A percentile compares a stretch with the other conserved stretches of the same genome.
phyloP scores from a whole-genome alignment of 2,888 invertebrate species.

The Andrena camellia region DNA sequence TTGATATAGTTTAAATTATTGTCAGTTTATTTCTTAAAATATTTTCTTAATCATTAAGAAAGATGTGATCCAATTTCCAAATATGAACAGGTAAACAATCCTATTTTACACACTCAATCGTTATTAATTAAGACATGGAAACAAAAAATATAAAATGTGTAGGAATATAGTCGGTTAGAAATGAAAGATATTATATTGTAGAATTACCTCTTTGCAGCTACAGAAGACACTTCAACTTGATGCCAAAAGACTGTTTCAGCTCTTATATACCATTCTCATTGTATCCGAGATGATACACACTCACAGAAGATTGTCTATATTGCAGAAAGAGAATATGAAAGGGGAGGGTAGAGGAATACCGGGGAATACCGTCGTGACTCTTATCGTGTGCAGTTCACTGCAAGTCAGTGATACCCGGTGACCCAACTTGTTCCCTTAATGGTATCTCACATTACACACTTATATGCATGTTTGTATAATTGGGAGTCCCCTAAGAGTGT shows the following conservation, averaged over 20 bases:
- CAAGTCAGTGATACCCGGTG: conserved; percentile 15
- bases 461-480: not conserved
- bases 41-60: too few species aligned
- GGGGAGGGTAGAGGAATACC: not conserved
- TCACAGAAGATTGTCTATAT: not conserved
- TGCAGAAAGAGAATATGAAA: not conserved
- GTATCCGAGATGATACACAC: not conserved
- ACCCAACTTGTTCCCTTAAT: conserved; percentile 19
- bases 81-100: too few species aligned
- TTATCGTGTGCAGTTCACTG: conserved; percentile 9
- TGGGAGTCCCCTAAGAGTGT: not conserved
- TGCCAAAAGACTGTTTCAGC: not conserved
- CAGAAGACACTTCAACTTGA: not conserved
- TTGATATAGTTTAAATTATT: too few species aligned
- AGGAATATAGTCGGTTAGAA: not conserved
- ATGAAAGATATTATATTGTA: not conserved
- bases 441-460: not conserved
- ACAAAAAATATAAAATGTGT: too few species aligned
- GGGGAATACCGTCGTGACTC: conserved; percentile 5
- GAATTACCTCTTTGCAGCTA: not conserved
- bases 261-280: conserved; percentile 23
- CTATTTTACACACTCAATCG: too few species aligned
- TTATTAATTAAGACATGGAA: too few species aligned
- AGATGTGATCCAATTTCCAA: too few species aligned
- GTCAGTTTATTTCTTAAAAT: too few species aligned